Evolutionary conservation across 2,113 vertebrate genomes (phyloP), one percentile per base, ranked within the genome.

Genomic region (Nothoprocta pentlandii): DNA sequence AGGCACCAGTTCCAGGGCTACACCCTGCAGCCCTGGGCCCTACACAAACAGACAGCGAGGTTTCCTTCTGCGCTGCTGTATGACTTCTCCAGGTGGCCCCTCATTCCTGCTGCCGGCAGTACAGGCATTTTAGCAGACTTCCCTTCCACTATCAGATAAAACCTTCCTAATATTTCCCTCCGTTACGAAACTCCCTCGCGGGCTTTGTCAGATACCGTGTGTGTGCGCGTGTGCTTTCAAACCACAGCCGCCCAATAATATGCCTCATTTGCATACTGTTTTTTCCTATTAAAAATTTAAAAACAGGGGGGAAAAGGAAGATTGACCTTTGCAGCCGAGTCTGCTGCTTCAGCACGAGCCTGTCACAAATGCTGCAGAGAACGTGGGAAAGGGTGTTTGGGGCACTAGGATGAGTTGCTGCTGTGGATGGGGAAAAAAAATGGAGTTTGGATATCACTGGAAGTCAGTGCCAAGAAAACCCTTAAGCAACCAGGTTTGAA

Each of bases 101-200:
- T 94, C 42, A 19, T 92, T 94, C 77, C 93, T 88, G 95, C 91
- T 79, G 93, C 93, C 53, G 83, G 90, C 92, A 94, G 85, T 84
- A 62, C 87, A 90, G 88, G 95, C 94, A 3, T 96, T 96, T 96
- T 96, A 94, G 81, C 94, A 97, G 95, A 96, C 89, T 96, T 96
- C 95, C 96, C 95, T 92, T 96, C 87, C 10, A 6, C 93, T 95
- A 95, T 97, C 94, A 95, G 93, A 95, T 93, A 92, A 96, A 95
- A 94, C 92, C 63, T 96, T 94, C 93, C 92, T 89, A 97, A 95
- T 97, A 96, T 95, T 97, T 95, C 92, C 94, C 95, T 92, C 95
- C 46, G 90, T 93, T 97, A 76, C 92, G 94, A 95, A 96, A 97
- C 93, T 95, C 93, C 88, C 94, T 94, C 88, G 85, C 69, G 2